phyloP scores from a whole-genome alignment of 2,797 vertebrate species.

The Urosaurus nigricauda region DNA sequence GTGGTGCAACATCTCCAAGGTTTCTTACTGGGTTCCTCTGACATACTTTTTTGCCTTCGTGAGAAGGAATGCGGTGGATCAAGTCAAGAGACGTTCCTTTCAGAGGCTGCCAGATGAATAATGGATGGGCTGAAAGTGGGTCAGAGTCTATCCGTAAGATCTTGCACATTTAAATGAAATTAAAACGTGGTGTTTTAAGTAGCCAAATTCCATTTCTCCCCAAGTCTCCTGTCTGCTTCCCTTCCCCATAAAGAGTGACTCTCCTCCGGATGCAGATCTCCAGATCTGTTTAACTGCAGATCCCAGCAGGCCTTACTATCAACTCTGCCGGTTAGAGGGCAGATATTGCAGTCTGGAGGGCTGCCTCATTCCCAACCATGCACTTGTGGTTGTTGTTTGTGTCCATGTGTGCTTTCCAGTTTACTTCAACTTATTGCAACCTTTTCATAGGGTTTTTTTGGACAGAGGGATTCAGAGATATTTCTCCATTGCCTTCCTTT shows the following conservation, averaged over 20 bases:
- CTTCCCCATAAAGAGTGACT: background rate
- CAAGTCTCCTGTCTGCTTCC: background rate
- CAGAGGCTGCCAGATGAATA: constrained; percentile 3
- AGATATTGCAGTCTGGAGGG: too few relatives aligned
- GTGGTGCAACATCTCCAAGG: background rate
- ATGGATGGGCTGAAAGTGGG: constrained; percentile 33
- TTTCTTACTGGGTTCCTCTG: background rate
- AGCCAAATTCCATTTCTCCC: background rate
- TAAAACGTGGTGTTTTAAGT: background rate
- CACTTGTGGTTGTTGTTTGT: too few relatives aligned
- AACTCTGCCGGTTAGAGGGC: too few relatives aligned
- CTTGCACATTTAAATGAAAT: constrained; percentile 16
- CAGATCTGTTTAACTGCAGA: too few relatives aligned
- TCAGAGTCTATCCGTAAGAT: constrained; percentile 18
- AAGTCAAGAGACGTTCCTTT: background rate
- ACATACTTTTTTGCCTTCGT: background rate
- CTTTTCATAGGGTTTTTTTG: too few relatives aligned
- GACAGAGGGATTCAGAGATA: too few relatives aligned
- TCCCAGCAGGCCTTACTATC: too few relatives aligned
- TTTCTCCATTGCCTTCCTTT: too few relatives aligned
- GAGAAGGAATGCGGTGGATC: background rate
- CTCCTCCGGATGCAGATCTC: too few relatives aligned
- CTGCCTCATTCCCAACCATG: too few relatives aligned
- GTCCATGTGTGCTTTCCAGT: too few relatives aligned
- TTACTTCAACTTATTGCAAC: too few relatives aligned